phyloP scores from a whole-genome alignment of 2,888 invertebrate species.

The Polymixis lichenea region DNA sequence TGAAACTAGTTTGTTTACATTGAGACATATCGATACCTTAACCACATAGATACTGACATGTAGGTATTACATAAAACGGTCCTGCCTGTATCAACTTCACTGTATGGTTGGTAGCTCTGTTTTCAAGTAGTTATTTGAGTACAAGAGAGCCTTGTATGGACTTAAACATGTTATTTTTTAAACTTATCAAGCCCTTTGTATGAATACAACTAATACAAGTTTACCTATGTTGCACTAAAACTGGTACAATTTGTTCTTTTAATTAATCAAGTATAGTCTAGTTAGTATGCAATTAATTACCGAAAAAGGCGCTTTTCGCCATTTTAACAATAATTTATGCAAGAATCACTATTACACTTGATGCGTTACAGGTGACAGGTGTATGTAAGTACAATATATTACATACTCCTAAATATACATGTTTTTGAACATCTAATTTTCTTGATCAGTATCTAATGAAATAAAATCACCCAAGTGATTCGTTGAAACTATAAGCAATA shows the following conservation, averaged over 20 bases:
- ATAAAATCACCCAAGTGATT: not conserved
- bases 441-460: not conserved
- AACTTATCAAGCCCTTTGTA: not conserved
- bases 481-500: not conserved
- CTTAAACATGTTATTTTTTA: not conserved
- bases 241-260: not conserved
- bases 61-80: slow-evolving; percentile 76
- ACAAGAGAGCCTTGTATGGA: not conserved
- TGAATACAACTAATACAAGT: no score
- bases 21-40: slow-evolving; percentile 75
- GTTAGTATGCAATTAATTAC: not conserved
- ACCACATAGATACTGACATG: slow-evolving; percentile 78
- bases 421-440: not conserved
- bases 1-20: slow-evolving; percentile 79
- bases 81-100: slow-evolving; percentile 58
- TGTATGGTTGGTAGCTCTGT: slow-evolving; percentile 39
- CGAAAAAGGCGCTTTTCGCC: not conserved
- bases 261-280: not conserved
- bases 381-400: not conserved
- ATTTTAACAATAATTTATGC: not conserved
- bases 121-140: slow-evolving; percentile 20
- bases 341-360: not conserved
- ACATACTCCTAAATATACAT: not conserved
- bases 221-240: not conserved
- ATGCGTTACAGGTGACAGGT: slow-evolving; percentile 8